Percentiles rank a stretch among this genome's conserved stretches.
Conservation (phyloP, 2,888 invertebrate species). For the Ochropleura leucogaster region DNA sequence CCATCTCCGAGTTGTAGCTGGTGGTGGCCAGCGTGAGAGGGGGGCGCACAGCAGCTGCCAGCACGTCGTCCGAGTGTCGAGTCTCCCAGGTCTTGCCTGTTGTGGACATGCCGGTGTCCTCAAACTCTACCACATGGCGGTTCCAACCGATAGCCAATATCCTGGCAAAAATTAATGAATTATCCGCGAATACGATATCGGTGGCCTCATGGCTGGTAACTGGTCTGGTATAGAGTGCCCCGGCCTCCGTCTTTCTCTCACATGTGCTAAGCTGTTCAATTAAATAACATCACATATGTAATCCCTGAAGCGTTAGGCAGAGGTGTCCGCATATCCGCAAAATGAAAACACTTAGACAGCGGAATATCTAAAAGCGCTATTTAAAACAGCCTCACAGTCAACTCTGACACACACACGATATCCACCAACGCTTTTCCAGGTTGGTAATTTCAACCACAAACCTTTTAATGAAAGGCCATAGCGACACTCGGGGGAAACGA, state of each 20-base stretch:
- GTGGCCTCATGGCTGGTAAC: too few species aligned
- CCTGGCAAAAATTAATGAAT: constrained; percentile 71
- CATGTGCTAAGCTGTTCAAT: background rate
- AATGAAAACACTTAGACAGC: background rate
- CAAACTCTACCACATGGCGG: constrained; percentile 92
- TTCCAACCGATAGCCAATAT: constrained; percentile 96
- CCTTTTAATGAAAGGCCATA: too few species aligned
- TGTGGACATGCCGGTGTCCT: constrained; percentile 87
- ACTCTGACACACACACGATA: background rate
- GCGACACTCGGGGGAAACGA: too few species aligned
- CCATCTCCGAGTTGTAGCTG: constrained; percentile 95
- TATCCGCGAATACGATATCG: background rate
- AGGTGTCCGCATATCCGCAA: too few species aligned
- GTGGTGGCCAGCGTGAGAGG: constrained; percentile 94
- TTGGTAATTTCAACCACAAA: too few species aligned
- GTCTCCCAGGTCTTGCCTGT: constrained; percentile 93
- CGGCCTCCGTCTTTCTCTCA: background rate
- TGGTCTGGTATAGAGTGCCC: background rate
- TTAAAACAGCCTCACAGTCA: background rate
- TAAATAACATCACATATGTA: background rate
- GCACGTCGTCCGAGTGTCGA: constrained; percentile 94
- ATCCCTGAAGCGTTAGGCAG: too few species aligned
- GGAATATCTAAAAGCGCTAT: background rate
- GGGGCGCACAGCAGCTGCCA: constrained; percentile 92
- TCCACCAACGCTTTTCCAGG: background rate